phyloP scores from a whole-genome alignment of 1,140 invertebrate genomes.

The Achroia grisella region DNA sequence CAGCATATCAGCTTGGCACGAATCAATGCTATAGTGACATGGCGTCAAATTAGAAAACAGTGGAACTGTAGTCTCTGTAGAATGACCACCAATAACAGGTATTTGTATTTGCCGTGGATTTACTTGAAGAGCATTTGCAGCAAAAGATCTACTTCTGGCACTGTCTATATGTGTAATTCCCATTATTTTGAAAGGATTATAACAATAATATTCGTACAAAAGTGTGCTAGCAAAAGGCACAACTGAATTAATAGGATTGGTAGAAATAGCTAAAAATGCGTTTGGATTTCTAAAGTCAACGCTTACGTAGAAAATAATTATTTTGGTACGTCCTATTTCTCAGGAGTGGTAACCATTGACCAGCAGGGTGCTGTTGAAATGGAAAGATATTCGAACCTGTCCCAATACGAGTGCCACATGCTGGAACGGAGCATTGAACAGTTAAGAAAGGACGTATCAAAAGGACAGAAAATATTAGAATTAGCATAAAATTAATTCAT shows the following conservation, averaged over 20 bases:
- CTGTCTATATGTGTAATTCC: constrained; percentile 42
- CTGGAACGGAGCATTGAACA: constrained; percentile 33
- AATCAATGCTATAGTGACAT: constrained; percentile 15
- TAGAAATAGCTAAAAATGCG: constrained; percentile 36
- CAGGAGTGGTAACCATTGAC: constrained; percentile 25
- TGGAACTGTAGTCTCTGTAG: constrained; percentile 39
- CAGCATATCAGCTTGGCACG: constrained; percentile 27
- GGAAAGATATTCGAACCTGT: constrained; percentile 31
- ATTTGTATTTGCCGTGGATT: constrained; percentile 23
- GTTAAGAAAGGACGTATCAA: constrained; percentile 35
- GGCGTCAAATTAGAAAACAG: constrained; percentile 42
- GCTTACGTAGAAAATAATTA: constrained; percentile 49
- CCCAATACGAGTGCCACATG: constrained; percentile 34
- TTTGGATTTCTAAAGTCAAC: constrained; percentile 28
- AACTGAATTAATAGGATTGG: constrained; percentile 44
- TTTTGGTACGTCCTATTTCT: constrained; percentile 23
- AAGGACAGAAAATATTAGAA: constrained; percentile 41
- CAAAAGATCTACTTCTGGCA: constrained; percentile 23
- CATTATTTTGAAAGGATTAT: constrained; percentile 39
- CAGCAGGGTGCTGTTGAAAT: constrained; percentile 31
- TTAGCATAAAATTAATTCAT: constrained; percentile 15
- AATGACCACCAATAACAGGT: constrained; percentile 44
- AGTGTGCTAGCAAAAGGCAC: constrained; percentile 41
- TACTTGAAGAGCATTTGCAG: constrained; percentile 23
- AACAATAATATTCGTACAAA: constrained; percentile 29